Conservation (phyloP, 2,888 invertebrate genomes). For the Macroteleia sp. region DNA sequence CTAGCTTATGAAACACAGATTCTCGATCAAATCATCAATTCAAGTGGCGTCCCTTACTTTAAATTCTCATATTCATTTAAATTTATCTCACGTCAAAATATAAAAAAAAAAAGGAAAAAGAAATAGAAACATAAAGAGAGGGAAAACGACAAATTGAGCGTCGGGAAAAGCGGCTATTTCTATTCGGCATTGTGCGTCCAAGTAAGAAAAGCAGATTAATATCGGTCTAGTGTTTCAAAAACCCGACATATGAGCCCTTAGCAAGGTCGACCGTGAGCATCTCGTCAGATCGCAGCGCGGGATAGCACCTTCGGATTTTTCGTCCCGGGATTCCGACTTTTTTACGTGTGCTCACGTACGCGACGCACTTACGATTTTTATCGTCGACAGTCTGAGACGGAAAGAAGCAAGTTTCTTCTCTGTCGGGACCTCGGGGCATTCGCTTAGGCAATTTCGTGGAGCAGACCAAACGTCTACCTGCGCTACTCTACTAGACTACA, state of each 20-base stretch:
- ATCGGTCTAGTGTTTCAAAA: conserved; percentile 58
- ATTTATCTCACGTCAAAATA: neutral
- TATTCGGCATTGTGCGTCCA: conserved; percentile 40
- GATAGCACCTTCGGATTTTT: conserved; percentile 56
- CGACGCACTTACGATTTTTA: conserved; percentile 60
- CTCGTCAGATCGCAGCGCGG: conserved; percentile 50
- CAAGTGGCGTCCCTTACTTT: too few species aligned
- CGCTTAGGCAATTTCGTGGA: conserved; percentile 41
- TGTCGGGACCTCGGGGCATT: conserved; percentile 54
- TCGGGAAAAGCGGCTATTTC: conserved; percentile 48
- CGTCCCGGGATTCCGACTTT: conserved; percentile 38
- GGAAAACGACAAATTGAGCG: conserved; percentile 33
- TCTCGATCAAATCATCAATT: too few species aligned
- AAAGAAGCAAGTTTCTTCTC: conserved; percentile 23
- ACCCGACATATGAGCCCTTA: conserved; percentile 49
- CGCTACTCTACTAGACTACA: conserved; percentile 40
- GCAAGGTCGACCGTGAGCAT: conserved; percentile 53
- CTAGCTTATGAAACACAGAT: too few species aligned
- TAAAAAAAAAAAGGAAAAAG: too few species aligned
- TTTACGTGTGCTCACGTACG: conserved; percentile 60
- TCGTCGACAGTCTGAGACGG: conserved; percentile 53
- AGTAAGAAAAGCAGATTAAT: conserved; percentile 51
- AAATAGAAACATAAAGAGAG: too few species aligned
- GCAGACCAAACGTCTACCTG: conserved; percentile 45
- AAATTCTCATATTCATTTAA: too few species aligned